phyloP scores from a whole-genome alignment of 2,797 vertebrate genomes.

The Rhinichthys osculus region DNA sequence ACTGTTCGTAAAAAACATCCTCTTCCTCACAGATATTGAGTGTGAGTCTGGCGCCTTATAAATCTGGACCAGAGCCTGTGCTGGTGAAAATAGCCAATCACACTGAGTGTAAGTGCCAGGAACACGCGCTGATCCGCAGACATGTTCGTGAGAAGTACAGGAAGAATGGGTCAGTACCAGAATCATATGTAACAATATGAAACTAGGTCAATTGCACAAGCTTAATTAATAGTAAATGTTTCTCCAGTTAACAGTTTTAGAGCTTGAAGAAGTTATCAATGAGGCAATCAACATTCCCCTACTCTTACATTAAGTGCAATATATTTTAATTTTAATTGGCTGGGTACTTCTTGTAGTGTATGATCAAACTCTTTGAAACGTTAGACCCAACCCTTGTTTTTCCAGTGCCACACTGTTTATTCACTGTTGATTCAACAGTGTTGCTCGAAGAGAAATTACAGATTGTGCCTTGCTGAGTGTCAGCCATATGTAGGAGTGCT shows the following conservation, averaged over 20 bases:
- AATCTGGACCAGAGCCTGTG: conserved; percentile 89
- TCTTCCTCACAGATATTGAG: conserved; percentile 84
- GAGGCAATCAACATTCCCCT: background rate
- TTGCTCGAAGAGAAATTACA: conserved; percentile 19
- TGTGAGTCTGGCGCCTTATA: conserved; percentile 89
- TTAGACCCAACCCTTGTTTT: background rate
- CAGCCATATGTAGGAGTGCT: background rate
- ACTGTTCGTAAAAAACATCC: background rate
- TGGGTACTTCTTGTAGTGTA: background rate
- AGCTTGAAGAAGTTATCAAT: no score
- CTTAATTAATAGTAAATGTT: background rate
- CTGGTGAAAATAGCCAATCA: conserved; percentile 94
- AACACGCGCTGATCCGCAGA: conserved; percentile 82
- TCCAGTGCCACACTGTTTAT: background rate
- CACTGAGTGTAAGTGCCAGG: conserved; percentile 89
- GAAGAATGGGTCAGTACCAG: conserved; percentile 72
- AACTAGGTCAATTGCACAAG: background rate
- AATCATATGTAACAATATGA: conserved; percentile 3
- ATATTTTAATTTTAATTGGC: background rate
- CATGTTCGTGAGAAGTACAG: conserved; percentile 72
- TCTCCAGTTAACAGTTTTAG: background rate
- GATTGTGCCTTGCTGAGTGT: background rate
- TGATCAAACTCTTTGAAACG: conserved; percentile 5
- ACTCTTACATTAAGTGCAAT: background rate
- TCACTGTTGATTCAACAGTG: conserved; percentile 1